Base-by-base conservation (phyloP, 2,797 vertebrate genomes). In the Darevskia nairensis region DNA sequence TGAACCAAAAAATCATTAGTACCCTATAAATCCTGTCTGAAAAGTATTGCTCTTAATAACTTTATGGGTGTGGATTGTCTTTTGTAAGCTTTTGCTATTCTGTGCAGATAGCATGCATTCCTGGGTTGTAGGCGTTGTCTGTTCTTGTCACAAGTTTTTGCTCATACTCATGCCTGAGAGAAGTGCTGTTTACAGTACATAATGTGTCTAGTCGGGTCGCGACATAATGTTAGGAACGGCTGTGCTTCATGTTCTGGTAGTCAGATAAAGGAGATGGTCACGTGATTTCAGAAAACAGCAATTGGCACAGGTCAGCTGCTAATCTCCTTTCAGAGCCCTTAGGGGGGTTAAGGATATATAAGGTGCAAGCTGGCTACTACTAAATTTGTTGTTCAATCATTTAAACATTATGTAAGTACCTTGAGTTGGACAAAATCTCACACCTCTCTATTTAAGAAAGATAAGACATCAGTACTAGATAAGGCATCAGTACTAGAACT, bases 221-320 rank as follows among this genome's bases (percentile, higher is more conserved):
- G n/a, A 84, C 89, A 68, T 2, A 7, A 25, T 85, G 61, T 79
- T 44, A 86, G 39, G 66, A 72, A 84, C n/a, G 23, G 15, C 68
- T 85, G 74, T 44, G 35, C 50, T 64, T 13, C 0, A 10, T 27
- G 7, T 80, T 35, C 66, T 13, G 77, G 7, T 55, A 55, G 59
- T 64, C 80, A 78, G 86, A 44, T 21, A 80, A 75, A 27, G 19
- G n/a, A 69, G 74, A 41, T 29, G 82, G n/a, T 23, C 1, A 82
- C 4, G 66, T 0, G 0, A 15, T 82, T 11, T 27, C 11, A 50
- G 59, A 0, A 6, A 46, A 11, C 55, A 39, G 0, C 1, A 6
- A 32, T 35, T 79, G 0, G 0, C 39, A 29, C 0, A 0, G 9
- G 61, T 41, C 19, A 11, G 0, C 1, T 59, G n/a, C 0, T 71